These are phyloP conservation scores for Amphilophus citrinellus DNA, from an alignment of 2,113 vertebrate genomes.

Conservation along the genomic window DNA sequence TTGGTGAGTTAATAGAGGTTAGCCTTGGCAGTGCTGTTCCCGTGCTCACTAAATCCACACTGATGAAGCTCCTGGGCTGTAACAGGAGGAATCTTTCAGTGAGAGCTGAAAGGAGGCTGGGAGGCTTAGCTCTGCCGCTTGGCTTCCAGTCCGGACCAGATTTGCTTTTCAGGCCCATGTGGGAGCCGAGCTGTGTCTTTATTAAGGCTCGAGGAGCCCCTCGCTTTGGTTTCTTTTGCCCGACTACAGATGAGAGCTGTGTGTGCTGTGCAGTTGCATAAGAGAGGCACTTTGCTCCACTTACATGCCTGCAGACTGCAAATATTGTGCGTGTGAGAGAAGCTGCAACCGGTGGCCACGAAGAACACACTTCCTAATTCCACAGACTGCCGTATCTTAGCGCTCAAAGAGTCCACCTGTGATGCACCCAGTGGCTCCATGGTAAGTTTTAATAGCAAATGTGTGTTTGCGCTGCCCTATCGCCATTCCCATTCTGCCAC, in stretches of 20 bases:
- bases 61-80: constrained; percentile 41
- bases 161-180: constrained; percentile 64
- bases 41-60: constrained; percentile 49
- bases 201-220: constrained; percentile 53
- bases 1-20: constrained; percentile 47
- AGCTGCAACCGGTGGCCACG: constrained; percentile 37
- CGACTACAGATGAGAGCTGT: constrained; percentile 73
- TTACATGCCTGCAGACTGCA: constrained; percentile 46
- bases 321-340: constrained; percentile 36
- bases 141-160: constrained; percentile 47
- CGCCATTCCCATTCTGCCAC: constrained; percentile 12
- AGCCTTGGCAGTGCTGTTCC: constrained; percentile 35
- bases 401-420: background rate
- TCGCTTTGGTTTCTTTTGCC: constrained; percentile 29
- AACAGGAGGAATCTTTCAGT: constrained; percentile 69
- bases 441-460: constrained; percentile 4
- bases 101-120: constrained; percentile 51
- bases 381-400: background rate
- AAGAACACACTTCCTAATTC: constrained; percentile 56
- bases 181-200: constrained; percentile 45
- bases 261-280: constrained; percentile 59
- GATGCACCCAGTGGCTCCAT: background rate
- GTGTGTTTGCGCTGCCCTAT: background rate
- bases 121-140: constrained; percentile 30
- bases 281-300: constrained; percentile 67